phyloP scores from a whole-genome alignment of 2,113 vertebrate species.

The Strix aluco region DNA sequence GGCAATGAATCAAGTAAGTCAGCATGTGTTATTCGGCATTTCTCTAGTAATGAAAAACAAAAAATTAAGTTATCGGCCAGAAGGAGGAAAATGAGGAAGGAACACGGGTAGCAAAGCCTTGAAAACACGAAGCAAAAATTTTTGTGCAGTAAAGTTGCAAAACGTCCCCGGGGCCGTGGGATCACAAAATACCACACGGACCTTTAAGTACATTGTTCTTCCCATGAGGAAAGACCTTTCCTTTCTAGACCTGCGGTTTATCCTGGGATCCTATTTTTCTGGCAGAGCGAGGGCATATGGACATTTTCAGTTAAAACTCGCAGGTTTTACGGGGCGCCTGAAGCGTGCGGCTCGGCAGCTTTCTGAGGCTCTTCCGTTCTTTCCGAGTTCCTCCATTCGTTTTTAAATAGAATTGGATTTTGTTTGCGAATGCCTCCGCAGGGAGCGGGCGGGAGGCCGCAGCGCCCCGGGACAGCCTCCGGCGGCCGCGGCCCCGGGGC shows the following conservation, averaged over 20 bases:
- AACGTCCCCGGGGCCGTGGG: not conserved
- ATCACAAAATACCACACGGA: not conserved
- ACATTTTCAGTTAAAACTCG: not conserved
- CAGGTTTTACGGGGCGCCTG: not conserved
- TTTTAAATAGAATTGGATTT: rapidly evolving
- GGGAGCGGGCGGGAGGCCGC: not conserved
- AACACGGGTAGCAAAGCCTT: slow-evolving; percentile 1
- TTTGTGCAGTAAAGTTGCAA: not conserved
- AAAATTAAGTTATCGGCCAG: not conserved
- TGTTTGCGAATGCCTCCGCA: rapidly evolving
- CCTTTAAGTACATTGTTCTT: not conserved
- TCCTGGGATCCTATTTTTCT: not conserved
- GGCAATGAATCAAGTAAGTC: slow-evolving; percentile 19
- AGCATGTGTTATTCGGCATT: not conserved
- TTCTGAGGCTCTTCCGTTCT: not conserved
- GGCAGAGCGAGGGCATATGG: not conserved
- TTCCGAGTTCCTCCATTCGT: not conserved
- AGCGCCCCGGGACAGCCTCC: not conserved
- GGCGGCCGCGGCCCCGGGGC: not conserved
- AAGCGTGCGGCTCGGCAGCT: not conserved
- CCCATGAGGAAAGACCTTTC: not conserved
- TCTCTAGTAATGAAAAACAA: not conserved
- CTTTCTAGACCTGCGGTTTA: not conserved
- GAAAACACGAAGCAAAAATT: not conserved
- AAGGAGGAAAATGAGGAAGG: not conserved